Base-by-base conservation (phyloP, 2,888 invertebrate genomes). In the Acrobasis consociella region DNA sequence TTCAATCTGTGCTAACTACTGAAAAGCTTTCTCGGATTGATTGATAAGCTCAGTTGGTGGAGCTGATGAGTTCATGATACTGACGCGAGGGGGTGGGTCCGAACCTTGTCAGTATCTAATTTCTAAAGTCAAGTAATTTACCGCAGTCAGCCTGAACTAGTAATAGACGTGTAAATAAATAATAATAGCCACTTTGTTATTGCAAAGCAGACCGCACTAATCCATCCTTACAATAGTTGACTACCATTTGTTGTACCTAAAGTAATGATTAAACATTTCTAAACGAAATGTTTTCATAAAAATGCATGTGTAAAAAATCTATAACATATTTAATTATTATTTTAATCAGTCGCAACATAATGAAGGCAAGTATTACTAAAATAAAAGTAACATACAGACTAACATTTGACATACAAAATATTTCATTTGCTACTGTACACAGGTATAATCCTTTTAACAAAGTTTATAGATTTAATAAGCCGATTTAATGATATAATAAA, bases 361-460 rank as follows among this genome's bases (percentile, higher is more conserved):
- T 75, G 74, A 85, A 86, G 89, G 90, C 90, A 90, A 89, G 89
- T 87, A 84, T 77, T 78, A 81, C 81, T 88, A 87, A 75, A 75
- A 68, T 70, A 63, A 73, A 71, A 70, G 80, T 76, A 73, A 65
- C 76, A 78, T 80, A 74, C 65, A 75, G 72, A 79, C 82, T 83
- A 63, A 77, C 76, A 81, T 76, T 80, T 78, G 72, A 61, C 62
- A 64, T 69, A 74, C 67, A 67, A 69, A 63, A 63, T 67, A 67
- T 66, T 64, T 60, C 49, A 42, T 64, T 58, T 52, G 53, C 55
- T 53, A 61, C 61, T 62, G 62, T 62, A 62, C 49, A 62, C 31
- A 46, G 37, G 60, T 60, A 59, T 37, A 59, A 49, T 31, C 49
- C 9, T 9, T 31, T 58, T 7, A 38, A 60, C 37, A 60, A 49